Conservation (phyloP, 2,113 vertebrate genomes). For the Indicator indicator region DNA sequence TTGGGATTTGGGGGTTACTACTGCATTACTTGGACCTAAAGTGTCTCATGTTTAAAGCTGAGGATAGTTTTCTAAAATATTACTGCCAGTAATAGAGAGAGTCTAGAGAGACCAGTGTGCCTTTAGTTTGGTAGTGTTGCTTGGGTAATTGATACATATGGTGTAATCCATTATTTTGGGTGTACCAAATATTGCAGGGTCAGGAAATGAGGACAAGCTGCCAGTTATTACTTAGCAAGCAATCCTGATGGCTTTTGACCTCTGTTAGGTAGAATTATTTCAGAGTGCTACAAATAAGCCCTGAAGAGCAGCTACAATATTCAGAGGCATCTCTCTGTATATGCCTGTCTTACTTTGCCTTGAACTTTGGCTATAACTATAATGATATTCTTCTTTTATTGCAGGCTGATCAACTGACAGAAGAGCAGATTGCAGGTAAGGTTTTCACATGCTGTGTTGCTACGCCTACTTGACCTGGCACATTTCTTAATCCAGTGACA, state of each 20-base stretch:
- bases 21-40: not conserved
- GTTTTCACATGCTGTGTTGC: slow-evolving; percentile 27
- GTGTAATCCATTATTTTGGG: not conserved
- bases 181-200: not conserved
- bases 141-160: not conserved
- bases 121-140: not conserved
- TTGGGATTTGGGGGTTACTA: not conserved
- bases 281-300: not conserved
- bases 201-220: not conserved
- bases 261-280: not conserved
- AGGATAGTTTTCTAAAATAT: not conserved
- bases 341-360: not conserved
- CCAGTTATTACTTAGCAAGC: not conserved
- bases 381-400: slow-evolving; percentile 57
- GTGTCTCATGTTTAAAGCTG: not conserved
- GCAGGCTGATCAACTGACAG: slow-evolving; percentile 99
- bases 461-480: slow-evolving; percentile 17
- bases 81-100: not conserved
- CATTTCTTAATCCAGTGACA: slow-evolving; percentile 23
- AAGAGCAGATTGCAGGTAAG: slow-evolving; percentile 99
- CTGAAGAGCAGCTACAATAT: not conserved
- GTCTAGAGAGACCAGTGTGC: not conserved
- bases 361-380: not conserved
- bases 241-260: not conserved
- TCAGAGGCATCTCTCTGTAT: not conserved